These are phyloP conservation scores for Calephelis perditalis DNA, from an alignment of 2,888 invertebrate species.

Conservation along the genomic window DNA sequence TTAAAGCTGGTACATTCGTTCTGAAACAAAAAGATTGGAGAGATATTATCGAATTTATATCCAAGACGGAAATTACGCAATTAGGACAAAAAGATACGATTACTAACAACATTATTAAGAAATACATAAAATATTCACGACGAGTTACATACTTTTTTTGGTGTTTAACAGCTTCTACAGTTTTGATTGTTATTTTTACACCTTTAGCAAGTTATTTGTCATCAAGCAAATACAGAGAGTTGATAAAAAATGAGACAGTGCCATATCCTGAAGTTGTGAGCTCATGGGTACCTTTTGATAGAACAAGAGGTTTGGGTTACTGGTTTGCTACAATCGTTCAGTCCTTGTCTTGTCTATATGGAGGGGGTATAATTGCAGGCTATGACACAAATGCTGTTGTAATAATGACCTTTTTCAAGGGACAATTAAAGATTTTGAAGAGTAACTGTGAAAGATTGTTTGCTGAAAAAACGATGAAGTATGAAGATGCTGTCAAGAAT, in stretches of 20 bases:
- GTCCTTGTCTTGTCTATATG: conserved; percentile 50
- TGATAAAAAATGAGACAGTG: conserved; percentile 40
- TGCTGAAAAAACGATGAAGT: conserved; percentile 32
- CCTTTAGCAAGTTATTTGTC: conserved; percentile 46
- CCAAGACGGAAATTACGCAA: conserved; percentile 45
- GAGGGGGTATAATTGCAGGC: conserved; percentile 57
- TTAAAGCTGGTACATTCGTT: conserved; percentile 53
- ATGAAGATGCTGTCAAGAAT: conserved; percentile 38
- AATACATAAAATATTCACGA: conserved; percentile 54
- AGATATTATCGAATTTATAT: conserved; percentile 44
- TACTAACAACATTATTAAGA: conserved; percentile 37
- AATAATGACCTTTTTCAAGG: conserved; percentile 60
- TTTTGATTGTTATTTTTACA: conserved; percentile 49
- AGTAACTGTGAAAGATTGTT: conserved; percentile 50
- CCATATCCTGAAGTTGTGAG: conserved; percentile 62
- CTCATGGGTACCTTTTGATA: conserved; percentile 60
- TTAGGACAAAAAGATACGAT: conserved; percentile 36
- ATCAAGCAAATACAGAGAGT: conserved; percentile 34
- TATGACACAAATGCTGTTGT: conserved; percentile 60
- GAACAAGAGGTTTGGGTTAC: conserved; percentile 48
- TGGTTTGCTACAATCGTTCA: conserved; percentile 45
- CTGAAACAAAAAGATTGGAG: conserved; percentile 52
- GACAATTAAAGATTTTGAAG: conserved; percentile 53
- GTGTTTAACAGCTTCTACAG: conserved; percentile 49
- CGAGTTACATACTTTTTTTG: conserved; percentile 53